Evolutionary conservation across 2,888 invertebrate genomes (phyloP).

Genomic region (Chaetogeoica ovagalla): DNA sequence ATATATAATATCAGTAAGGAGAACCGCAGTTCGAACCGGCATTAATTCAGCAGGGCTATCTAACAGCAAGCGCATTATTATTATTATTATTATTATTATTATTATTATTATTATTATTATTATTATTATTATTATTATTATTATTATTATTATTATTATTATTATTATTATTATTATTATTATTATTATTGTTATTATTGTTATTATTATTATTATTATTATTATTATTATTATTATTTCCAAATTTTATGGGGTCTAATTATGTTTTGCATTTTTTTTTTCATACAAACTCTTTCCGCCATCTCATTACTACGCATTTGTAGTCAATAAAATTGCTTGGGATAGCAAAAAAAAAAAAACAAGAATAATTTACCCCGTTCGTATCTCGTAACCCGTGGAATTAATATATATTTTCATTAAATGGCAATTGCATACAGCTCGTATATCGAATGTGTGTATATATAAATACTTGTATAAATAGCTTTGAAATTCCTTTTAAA

Average conservation of each 20-base stretch:
- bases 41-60: constrained; percentile 23
- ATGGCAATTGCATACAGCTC: neutral
- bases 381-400: neutral
- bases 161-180: no score
- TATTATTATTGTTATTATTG: no score
- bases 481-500: neutral
- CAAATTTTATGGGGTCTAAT: constrained; percentile 29
- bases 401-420: neutral
- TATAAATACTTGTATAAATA: neutral
- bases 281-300: constrained; percentile 9
- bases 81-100: constrained; percentile 34
- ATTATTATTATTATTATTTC: constrained; percentile 40
- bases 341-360: neutral
- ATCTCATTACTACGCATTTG: neutral
- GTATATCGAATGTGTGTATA: neutral
- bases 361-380: neutral
- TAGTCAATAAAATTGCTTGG: constrained; percentile 9
- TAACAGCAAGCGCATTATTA: constrained; percentile 1
- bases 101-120: no score
- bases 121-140: no score
- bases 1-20: neutral
- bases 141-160: no score
- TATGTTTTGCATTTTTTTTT: constrained; percentile 27
- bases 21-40: constrained; percentile 24
- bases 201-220: constrained; percentile 40